A percentile compares a stretch with the other conserved stretches of the same genome.
Conservation (phyloP, 2,113 vertebrate genomes). For the Hepsetus odoe region DNA sequence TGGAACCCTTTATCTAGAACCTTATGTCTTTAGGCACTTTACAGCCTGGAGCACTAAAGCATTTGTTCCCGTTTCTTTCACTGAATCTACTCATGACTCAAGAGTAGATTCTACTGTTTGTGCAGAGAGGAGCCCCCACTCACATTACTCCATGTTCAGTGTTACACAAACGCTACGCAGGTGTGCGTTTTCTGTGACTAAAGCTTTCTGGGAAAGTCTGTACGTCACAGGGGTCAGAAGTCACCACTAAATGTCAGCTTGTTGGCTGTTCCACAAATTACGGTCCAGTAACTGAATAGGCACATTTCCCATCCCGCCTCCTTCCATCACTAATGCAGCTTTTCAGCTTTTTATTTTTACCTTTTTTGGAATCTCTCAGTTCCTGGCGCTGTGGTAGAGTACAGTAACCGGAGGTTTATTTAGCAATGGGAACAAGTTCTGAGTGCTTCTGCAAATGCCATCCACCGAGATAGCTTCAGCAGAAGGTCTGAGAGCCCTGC, state of each 20-base stretch:
- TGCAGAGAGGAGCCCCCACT: background rate
- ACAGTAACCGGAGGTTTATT: conserved; percentile 57
- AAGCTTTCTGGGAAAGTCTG: conserved; percentile 44
- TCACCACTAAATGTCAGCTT: conserved; percentile 39
- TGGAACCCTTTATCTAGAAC: too few relatives aligned
- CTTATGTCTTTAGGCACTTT: too few relatives aligned
- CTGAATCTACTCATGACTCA: too few relatives aligned
- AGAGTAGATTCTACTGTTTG: too few relatives aligned
- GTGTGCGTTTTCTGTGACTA: conserved; percentile 35
- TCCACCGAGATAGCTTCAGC: conserved; percentile 59
- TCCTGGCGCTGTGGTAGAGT: conserved; percentile 57
- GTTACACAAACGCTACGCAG: conserved; percentile 46
- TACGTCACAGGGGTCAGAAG: conserved; percentile 37
- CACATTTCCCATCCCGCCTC: background rate
- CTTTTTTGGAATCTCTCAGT: conserved; percentile 53
- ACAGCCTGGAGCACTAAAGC: too few relatives aligned
- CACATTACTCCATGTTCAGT: conserved; percentile 18
- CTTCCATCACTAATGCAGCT: conserved; percentile 57
- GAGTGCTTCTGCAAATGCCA: conserved; percentile 44
- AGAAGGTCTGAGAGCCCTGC: conserved; percentile 39
- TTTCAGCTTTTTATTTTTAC: conserved; percentile 61
- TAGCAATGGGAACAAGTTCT: conserved; percentile 51
- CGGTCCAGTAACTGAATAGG: conserved; percentile 15
- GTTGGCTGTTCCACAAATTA: conserved; percentile 19
- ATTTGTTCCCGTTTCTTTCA: too few relatives aligned